These are phyloP conservation scores for Dolichopus griseipennis DNA, from an alignment of 2,888 invertebrate genomes.

Conservation along the genomic window DNA sequence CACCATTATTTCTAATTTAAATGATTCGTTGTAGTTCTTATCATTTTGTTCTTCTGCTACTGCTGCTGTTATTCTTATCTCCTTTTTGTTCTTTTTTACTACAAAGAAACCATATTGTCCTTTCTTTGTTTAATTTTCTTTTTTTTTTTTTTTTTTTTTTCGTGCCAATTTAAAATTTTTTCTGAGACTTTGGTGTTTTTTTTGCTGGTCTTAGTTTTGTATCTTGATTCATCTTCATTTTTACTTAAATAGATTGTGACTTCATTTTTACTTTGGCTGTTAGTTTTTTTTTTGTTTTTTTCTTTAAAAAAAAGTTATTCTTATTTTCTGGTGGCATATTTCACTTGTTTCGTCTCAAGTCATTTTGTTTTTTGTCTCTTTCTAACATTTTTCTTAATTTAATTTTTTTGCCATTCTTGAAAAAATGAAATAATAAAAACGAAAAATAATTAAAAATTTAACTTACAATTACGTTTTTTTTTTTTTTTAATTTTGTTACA, in stretches of 20 bases:
- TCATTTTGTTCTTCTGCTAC: too few species aligned
- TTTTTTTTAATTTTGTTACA: slow-evolving; percentile 26
- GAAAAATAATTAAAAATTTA: slow-evolving; percentile 2
- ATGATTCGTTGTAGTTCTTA: neutral
- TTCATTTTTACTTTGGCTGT: too few species aligned
- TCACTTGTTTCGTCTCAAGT: neutral
- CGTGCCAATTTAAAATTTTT: too few species aligned
- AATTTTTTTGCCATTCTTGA: neutral
- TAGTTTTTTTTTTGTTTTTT: too few species aligned
- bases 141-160: neutral
- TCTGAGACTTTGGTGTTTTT: neutral
- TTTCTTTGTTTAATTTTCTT: neutral
- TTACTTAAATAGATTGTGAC: too few species aligned
- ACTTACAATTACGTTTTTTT: slow-evolving; percentile 13
- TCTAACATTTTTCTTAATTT: neutral
- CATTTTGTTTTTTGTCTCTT: neutral
- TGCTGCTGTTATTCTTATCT: too few species aligned
- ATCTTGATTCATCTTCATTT: too few species aligned
- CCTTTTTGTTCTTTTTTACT: neutral
- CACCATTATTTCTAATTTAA: slow-evolving; percentile 4
- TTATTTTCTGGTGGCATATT: too few species aligned
- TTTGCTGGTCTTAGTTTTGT: neutral
- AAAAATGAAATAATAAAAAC: neutral
- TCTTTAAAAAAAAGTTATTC: too few species aligned
- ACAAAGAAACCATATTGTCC: slow-evolving; percentile 2